These are phyloP conservation scores for Perca flavescens DNA, from an alignment of 2,113 vertebrate genomes.

Conservation along the genomic window DNA sequence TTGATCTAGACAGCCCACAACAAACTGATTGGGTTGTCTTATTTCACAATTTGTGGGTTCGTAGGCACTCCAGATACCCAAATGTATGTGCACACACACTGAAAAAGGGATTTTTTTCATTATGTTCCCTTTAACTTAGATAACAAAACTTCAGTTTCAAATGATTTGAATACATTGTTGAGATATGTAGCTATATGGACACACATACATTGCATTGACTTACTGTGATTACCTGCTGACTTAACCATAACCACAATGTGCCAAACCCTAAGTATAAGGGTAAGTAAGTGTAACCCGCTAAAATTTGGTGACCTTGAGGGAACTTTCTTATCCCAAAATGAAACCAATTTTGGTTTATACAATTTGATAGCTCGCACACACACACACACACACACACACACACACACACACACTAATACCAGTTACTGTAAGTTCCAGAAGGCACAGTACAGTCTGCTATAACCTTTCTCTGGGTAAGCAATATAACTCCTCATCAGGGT, in stretches of 20 bases:
- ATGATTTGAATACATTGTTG: not conserved
- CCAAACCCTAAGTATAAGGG: not conserved
- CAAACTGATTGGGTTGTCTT: too few relatives aligned
- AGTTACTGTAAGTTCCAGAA: slow-evolving; percentile 32
- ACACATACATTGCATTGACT: not conserved
- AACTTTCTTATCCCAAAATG: not conserved
- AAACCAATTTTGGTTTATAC: not conserved
- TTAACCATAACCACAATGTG: not conserved
- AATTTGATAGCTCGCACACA: not conserved
- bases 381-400: not conserved
- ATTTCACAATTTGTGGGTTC: too few relatives aligned
- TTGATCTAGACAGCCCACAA: too few relatives aligned
- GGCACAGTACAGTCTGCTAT: not conserved
- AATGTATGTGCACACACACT: too few relatives aligned
- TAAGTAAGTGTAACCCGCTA: not conserved
- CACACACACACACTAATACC: not conserved
- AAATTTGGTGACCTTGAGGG: not conserved
- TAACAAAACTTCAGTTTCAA: not conserved
- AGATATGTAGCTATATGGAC: not conserved
- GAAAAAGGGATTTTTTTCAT: too few relatives aligned
- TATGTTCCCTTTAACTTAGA: not conserved
- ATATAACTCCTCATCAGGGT: slow-evolving; percentile 49
- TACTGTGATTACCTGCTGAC: not conserved
- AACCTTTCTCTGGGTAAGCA: slow-evolving; percentile 41
- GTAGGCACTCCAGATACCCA: too few relatives aligned